phyloP scores from a whole-genome alignment of 2,797 vertebrate genomes.

The Melanotaenia nigrans region DNA sequence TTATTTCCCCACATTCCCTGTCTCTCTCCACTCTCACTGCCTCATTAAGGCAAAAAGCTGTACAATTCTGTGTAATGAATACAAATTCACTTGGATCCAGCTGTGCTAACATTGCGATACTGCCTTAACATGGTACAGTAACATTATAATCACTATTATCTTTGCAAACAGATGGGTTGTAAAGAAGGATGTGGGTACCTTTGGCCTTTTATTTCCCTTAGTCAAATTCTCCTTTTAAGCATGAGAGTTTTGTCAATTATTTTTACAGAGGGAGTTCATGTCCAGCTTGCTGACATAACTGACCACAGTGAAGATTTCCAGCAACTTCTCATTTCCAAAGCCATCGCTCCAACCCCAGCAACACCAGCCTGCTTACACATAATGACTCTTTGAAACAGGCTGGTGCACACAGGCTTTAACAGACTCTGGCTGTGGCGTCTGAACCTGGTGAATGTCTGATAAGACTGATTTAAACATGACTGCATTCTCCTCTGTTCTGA shows the following conservation, averaged over 20 bases:
- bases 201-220: constrained; percentile 31
- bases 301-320: constrained; percentile 38
- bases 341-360: constrained; percentile 46
- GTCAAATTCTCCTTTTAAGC: constrained; percentile 35
- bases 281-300: constrained; percentile 47
- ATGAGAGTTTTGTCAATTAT: constrained; percentile 7
- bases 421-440: constrained; percentile 49
- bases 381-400: constrained; percentile 53
- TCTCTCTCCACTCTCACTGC: background rate
- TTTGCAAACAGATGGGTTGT: constrained; percentile 9
- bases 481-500: constrained; percentile 50
- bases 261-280: constrained; percentile 30
- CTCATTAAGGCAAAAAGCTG: background rate
- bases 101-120: constrained; percentile 22
- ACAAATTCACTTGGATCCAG: constrained; percentile 24
- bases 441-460: constrained; percentile 61
- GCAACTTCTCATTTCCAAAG: constrained; percentile 50
- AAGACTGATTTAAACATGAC: constrained; percentile 54
- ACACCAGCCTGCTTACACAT: constrained; percentile 38
- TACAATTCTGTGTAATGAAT: background rate
- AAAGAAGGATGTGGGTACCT: constrained; percentile 13
- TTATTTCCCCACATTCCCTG: background rate
- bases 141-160: constrained; percentile 38
- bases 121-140: constrained; percentile 23
- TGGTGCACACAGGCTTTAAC: constrained; percentile 38